Base-by-base conservation (phyloP, 2,888 invertebrate genomes). In the Odontothrips loti region DNA sequence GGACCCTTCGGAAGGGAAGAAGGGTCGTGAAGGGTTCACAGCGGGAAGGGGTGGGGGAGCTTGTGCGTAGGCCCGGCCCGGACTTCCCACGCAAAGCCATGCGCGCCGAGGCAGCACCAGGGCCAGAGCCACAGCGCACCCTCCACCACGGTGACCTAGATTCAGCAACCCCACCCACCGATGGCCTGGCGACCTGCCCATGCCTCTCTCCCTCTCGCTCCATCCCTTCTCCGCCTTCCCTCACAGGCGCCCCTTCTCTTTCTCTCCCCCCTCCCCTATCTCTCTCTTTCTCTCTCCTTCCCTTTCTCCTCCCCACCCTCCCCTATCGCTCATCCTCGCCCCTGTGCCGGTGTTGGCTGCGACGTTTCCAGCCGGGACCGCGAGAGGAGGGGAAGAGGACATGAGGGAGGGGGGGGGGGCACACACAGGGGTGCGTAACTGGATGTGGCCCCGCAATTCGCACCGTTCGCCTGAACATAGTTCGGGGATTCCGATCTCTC, bases 121-220 rank as follows among this genome's bases (percentile, higher is more conserved):
- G 34, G 3, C 34, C 34, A 43, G 68, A 23, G 68, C 27, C 68
- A 75, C n/a, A n/a, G 68, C 68, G 68, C 68, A 75, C 68, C 68
- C 68, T 27, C 68, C 68, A 75, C 68, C 23, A 12, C 68, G 68
- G 68, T 75, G 68, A 75, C 68, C 68, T 27, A 75, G 23, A 75
- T 75, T 75, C 68, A 27, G 23, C n/a, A 15, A 58, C 68, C 23
- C 68, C 68, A 9, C 23, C 34, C 34, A 43, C 34, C 34, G 34
- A 43, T 43, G 34, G 34, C 34, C 34, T 43, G 6, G 34, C 34
- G 34, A 6, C 34, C 34, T 43, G 34, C 34, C 34, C 6, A 6
- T 27, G 27, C 68, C 68, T 23, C 27, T 1, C 68, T 12, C 68
- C 9, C 51, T 51, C 51, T 51, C 51, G 3, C 51, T 51, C 51